Conservation (phyloP, 2,888 invertebrate species). For the Idaea straminata region DNA sequence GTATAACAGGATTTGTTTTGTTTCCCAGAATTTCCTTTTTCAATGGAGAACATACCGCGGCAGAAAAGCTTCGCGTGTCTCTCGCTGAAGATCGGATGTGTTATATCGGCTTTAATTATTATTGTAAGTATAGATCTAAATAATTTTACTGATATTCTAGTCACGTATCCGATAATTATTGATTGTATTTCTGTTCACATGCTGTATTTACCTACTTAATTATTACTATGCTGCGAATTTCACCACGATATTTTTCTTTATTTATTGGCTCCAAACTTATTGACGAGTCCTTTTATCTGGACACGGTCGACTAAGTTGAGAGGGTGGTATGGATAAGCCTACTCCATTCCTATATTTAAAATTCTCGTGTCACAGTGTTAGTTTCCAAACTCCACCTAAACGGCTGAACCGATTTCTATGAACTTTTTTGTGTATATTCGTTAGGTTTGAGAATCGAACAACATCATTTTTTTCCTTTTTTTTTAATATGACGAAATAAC, state of each 20-base stretch:
- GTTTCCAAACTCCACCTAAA: not conserved
- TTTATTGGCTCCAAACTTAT: too few relatives aligned
- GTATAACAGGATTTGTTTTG: not conserved
- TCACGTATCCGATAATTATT: not conserved
- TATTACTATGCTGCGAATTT: too few relatives aligned
- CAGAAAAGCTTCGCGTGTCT: slow-evolving; percentile 60
- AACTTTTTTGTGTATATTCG: too few relatives aligned
- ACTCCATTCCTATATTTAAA: too few relatives aligned
- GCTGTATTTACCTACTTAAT: not conserved
- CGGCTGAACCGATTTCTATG: too few relatives aligned
- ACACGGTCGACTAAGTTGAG: too few relatives aligned
- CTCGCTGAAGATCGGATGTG: slow-evolving; percentile 59
- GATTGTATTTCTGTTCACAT: not conserved
- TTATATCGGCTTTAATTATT: slow-evolving; percentile 56
- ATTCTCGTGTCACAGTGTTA: too few relatives aligned
- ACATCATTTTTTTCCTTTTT: not conserved
- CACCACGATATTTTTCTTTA: too few relatives aligned
- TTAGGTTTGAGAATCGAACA: too few relatives aligned
- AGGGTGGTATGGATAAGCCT: too few relatives aligned
- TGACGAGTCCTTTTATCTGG: too few relatives aligned
- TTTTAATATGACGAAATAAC: not conserved
- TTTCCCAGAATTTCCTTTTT: slow-evolving; percentile 58
- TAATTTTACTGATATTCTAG: slow-evolving; percentile 2
- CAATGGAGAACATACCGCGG: slow-evolving; percentile 60
- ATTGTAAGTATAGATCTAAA: slow-evolving; percentile 54